Base-by-base conservation (phyloP, 2,113 vertebrate genomes). In the Xenopus laevis region DNA sequence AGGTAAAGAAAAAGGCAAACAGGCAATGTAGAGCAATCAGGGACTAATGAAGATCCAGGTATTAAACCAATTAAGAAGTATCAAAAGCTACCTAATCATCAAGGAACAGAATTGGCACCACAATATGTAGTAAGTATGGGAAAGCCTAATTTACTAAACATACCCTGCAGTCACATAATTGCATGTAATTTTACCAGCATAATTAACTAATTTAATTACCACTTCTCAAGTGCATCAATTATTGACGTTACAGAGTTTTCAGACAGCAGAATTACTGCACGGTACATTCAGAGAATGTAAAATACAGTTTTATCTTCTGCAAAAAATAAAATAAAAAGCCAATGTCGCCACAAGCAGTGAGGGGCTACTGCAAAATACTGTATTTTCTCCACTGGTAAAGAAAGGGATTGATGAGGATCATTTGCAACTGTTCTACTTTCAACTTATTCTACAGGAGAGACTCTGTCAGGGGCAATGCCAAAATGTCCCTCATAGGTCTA, bases 121-220 rank as follows among this genome's bases (percentile, higher is more conserved):
- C 92, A 96, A 95, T 96, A 96, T 95, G 93, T 92, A 95, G 90
- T 92, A 91, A 94, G 95, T 95, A 95, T 95, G 93, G 95, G 95
- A 96, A 96, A 96, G 94, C 94, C 95, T 97, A 98, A 98, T 98
- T 98, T 98, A 98, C 96, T 98, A 98, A 98, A 98, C 95, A 98
- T 95, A 98, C 95, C 97, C 97, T 98, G 95, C 95, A 98, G 97
- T 98, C 97, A 97, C 96, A 96, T 98, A 98, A 98, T 98, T 98
- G 96, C 95, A 98, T 97, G 96, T 98, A 96, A 98, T 98, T 98
- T 98, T 97, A 98, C 95, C 93, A 92, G 94, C 94, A 94, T 98
- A 98, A 98, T 98, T 98, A 98, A 98, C 97, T 98, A 98, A 98
- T 98, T 98, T 98, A 98, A 98, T 98, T 98, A 98, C 97, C 95